A percentile compares a stretch with the other conserved stretches of the same genome.
These are phyloP conservation scores for Rhinogobio ventralis DNA, from an alignment of 2,797 vertebrate genomes.

Conservation along the genomic window DNA sequence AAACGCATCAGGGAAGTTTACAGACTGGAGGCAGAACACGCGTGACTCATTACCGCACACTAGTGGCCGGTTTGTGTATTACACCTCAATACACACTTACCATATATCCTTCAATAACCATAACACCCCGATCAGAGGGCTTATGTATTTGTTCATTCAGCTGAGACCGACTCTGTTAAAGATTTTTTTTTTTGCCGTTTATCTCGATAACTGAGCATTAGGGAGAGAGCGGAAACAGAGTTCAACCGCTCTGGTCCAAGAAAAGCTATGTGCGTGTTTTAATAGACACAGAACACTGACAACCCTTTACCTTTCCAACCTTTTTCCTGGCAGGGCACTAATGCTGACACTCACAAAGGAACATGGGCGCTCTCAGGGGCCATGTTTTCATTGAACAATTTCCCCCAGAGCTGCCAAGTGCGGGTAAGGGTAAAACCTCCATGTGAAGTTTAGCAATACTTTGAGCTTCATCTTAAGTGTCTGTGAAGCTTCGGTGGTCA, in stretches of 20 bases:
- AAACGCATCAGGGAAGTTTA: neutral
- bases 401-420: conserved; percentile 45
- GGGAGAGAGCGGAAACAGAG: neutral
- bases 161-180: neutral
- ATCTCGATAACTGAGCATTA: conserved; percentile 25
- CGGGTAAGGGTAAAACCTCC: conserved; percentile 47
- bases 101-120: conserved; percentile 14
- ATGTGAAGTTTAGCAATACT: conserved; percentile 40
- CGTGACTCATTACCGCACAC: conserved; percentile 24
- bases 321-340: neutral
- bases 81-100: conserved; percentile 11
- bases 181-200: conserved; percentile 5
- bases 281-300: conserved; percentile 7
- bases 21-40: neutral
- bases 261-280: conserved; percentile 28
- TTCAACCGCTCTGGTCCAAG: neutral
- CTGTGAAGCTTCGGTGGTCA: neutral
- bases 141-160: conserved; percentile 30
- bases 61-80: conserved; percentile 44
- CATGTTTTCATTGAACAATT: conserved; percentile 28
- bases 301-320: conserved; percentile 20
- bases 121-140: neutral
- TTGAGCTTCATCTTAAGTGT: neutral
- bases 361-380: neutral
- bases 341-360: conserved; percentile 27